Conservation (phyloP, 2,113 vertebrate genomes). For the Coryphaenoides rupestris region DNA sequence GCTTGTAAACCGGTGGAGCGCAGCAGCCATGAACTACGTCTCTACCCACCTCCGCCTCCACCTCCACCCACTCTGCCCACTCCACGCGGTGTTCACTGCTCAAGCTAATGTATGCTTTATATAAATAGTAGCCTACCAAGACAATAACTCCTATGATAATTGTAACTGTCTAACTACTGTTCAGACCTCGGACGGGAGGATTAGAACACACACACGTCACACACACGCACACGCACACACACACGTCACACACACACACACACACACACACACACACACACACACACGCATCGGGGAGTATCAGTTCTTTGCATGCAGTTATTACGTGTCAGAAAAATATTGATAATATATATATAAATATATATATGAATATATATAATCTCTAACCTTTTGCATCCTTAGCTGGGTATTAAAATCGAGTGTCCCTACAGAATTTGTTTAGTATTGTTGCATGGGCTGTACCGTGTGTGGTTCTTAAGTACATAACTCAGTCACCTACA, state of each 20-base stretch:
- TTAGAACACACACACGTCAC: no score
- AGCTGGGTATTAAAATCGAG: constrained; percentile 80
- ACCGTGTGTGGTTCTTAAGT: constrained; percentile 69
- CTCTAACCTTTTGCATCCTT: constrained; percentile 88
- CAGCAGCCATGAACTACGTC: constrained; percentile 78
- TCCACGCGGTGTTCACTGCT: constrained; percentile 76
- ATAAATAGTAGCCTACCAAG: constrained; percentile 77
- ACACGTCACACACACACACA: no score
- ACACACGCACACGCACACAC: no score
- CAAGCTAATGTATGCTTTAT: constrained; percentile 87
- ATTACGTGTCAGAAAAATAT: constrained; percentile 83
- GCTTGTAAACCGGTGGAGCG: constrained; percentile 89
- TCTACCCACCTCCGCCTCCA: no score
- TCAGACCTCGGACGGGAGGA: constrained; percentile 49
- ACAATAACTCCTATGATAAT: constrained; percentile 83
- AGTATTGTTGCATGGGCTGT: constrained; percentile 76
- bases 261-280: no score
- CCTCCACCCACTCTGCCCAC: no score
- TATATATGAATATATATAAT: constrained; percentile 50
- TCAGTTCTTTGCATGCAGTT: constrained; percentile 96
- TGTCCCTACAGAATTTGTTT: constrained; percentile 78
- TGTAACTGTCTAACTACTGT: constrained; percentile 86
- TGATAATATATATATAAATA: constrained; percentile 35
- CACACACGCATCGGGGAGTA: constrained; percentile 60
- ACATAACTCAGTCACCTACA: constrained; percentile 61